Evolutionary conservation across 2,113 vertebrate genomes (phyloP), one percentile per base, ranked within the genome.

Genomic region (Bujurquina vittata): DNA sequence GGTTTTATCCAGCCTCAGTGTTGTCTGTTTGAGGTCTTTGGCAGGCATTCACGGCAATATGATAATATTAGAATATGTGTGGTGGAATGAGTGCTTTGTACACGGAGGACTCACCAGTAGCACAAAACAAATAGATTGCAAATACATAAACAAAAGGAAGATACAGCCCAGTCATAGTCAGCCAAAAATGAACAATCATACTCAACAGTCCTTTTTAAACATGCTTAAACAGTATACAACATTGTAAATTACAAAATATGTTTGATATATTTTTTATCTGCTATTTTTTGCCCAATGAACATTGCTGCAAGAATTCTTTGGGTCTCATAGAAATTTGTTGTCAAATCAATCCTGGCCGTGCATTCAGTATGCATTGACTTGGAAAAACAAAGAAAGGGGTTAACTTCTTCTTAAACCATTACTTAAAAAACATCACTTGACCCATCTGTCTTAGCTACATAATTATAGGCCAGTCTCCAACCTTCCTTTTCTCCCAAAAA

Each of bases 41-140:
- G 76, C 74, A 80, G 63, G 59, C 29, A 75, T 83, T 84, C 74
- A n/a, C 63, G 77, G 72, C 79, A 54, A 23, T 9, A 49, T 67
- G 40, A 67, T 60, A 20, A 84, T 81, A 31, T 67, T 67, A 56
- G 35, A 43, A 55, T 80, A 37, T 82, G 20, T 84, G 63, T 78
- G 29, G 55, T 18, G 49, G 57, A 59, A 60, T 60, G 31, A 65
- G 56, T 14, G 46, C 46, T 85, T 57, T 78, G 72, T 77, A 22
- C n/a, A 63, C 31, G 29, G 20, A 43, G 67, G 31, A 60, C 12
- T 69, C 7, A 15, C 15, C 60, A 35, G 14, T 35, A 60, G 46
- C n/a, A 11, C 40, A 52, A 57, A 86, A 57, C 29, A 59, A 67
- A n/a, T 5, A 26, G 14, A 55, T 8, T 22, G 20, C 35, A 54